Evolutionary conservation across 2,113 vertebrate species (phyloP).

Genomic region (Bujurquina vittata): DNA sequence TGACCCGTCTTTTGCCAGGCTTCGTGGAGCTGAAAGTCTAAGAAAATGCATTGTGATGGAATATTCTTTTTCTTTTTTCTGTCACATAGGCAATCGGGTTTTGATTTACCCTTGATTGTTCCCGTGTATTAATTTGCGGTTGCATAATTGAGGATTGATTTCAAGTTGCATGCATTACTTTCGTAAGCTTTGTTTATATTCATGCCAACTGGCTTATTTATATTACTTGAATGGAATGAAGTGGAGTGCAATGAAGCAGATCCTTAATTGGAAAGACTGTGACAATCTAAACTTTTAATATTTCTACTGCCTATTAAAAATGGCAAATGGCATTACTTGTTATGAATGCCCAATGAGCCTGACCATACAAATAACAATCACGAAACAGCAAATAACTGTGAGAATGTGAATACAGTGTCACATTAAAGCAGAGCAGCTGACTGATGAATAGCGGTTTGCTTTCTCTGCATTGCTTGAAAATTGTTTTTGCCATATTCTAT

Average conservation of each 20-base stretch:
- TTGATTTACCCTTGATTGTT: slow-evolving; percentile 74
- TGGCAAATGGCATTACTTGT: slow-evolving; percentile 59
- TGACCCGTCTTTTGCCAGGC: slow-evolving; percentile 46
- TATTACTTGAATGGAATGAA: slow-evolving; percentile 68
- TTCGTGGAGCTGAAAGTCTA: slow-evolving; percentile 14
- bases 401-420: not conserved
- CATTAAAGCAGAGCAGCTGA: not conserved
- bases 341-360: slow-evolving; percentile 71
- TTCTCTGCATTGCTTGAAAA: not conserved
- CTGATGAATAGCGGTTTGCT: not conserved
- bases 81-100: slow-evolving; percentile 68
- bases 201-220: slow-evolving; percentile 66
- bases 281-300: slow-evolving; percentile 72
- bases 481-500: not conserved
- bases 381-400: not conserved
- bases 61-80: slow-evolving; percentile 42
- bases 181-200: slow-evolving; percentile 72
- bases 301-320: slow-evolving; percentile 69
- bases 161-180: slow-evolving; percentile 62
- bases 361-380: slow-evolving; percentile 33
- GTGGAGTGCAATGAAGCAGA: slow-evolving; percentile 65
- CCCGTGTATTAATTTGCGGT: slow-evolving; percentile 70
- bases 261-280: slow-evolving; percentile 71
- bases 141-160: slow-evolving; percentile 74
- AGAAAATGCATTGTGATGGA: slow-evolving; percentile 25